These are phyloP conservation scores for Elymnias hypermnestra DNA, from an alignment of 1,140 invertebrate species.

Conservation along the genomic window DNA sequence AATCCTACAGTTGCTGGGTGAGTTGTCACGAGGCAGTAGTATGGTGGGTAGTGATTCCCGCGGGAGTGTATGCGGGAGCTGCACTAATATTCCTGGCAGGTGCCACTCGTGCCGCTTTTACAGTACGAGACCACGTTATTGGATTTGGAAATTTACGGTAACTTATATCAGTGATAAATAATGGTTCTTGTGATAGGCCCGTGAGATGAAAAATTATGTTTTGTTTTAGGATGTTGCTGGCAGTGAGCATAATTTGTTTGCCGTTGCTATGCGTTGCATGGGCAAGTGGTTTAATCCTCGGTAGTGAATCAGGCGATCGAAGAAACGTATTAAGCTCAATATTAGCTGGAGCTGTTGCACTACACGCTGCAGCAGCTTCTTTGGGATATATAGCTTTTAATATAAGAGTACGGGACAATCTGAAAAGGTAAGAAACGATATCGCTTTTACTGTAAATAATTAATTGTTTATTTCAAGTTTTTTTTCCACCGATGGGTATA, in stretches of 20 bases:
- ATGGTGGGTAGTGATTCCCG: conserved; percentile 93
- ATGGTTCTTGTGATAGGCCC: not conserved
- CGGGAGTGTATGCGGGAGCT: conserved; percentile 84
- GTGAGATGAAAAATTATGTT: not conserved
- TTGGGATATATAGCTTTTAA: conserved; percentile 91
- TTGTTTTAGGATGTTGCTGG: conserved; percentile 42
- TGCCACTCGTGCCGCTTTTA: conserved; percentile 92
- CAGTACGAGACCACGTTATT: conserved; percentile 91
- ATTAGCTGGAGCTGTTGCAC: conserved; percentile 82
- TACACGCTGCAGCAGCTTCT: conserved; percentile 86
- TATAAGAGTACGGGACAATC: conserved; percentile 83
- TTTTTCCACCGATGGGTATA: too few relatives aligned
- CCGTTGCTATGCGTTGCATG: conserved; percentile 49
- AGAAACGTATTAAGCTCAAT: conserved; percentile 81
- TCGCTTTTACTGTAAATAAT: too few relatives aligned
- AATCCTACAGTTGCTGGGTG: conserved; percentile 90
- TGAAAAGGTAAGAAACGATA: conserved; percentile 62
- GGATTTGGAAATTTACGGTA: conserved; percentile 93
- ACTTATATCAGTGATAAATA: not conserved
- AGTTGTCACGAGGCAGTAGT: conserved; percentile 93
- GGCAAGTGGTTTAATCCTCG: conserved; percentile 54
- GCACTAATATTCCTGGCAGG: conserved; percentile 89
- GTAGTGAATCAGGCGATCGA: conserved; percentile 42
- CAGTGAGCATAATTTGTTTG: conserved; percentile 47
- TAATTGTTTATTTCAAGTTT: too few relatives aligned